Base-by-base conservation (phyloP, 2,797 vertebrate genomes). In the Macropus fuliginosus region DNA sequence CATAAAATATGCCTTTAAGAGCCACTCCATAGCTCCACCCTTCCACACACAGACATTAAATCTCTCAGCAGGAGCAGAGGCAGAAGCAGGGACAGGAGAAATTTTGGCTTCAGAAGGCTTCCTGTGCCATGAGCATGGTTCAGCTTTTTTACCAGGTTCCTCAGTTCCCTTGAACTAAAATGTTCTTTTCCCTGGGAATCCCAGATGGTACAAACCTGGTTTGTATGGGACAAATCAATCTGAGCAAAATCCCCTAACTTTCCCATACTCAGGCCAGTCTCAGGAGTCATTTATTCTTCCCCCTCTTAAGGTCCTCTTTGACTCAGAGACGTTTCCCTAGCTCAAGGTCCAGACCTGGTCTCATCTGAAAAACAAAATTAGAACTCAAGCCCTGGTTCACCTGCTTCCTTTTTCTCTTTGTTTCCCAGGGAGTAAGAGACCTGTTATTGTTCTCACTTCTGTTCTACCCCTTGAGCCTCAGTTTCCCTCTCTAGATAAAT, bases 1-100 rank as follows among this genome's bases (percentile, higher is more conserved):
- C 94, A 54, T 93, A 93, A 93, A 92, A 94, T 92, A 81, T 11
- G 46, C 81, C 93, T 92, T 91, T 90, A 62, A 93, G 92, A 95
- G 54, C 46, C 46, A 52, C 52, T 94, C n/a, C 0, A 0, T 55
- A 34, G 59, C 56, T 66, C 54, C 55, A 62, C 16, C 74, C 55
- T n/a, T 66, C 55, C 29, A 29, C 9, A 29, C 9, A 10, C 89
- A 91, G 91, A 31, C 92, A 31, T 1, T 90, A 50, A 50, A 90
- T 28, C 5, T 13, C 89, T 81, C 46, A 16, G 52, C 3, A 59
- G 66, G 57, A 52, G 50, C 31, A 0, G 14, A 9, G n/a, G 6
- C 54, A 4, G 54, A 8, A 54, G 16, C 31, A 0, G 16, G 40
- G 9, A 21, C 54, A 3, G 56, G 8, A 74, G n/a, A 81, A 81